These are phyloP conservation scores for Nebria brevicollis DNA, from an alignment of 2,888 invertebrate species.

Conservation along the genomic window DNA sequence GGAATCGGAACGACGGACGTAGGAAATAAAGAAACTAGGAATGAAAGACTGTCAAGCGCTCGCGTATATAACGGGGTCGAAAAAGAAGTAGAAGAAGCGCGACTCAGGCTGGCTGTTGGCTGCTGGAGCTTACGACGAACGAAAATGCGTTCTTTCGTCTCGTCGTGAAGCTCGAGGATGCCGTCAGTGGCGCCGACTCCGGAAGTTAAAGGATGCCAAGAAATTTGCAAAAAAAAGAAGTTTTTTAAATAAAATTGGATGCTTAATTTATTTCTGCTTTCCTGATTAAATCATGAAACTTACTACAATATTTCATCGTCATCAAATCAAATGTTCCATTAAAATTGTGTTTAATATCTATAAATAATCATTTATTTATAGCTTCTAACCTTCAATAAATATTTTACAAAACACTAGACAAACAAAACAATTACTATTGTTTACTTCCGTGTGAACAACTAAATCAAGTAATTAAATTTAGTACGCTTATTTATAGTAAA, in stretches of 20 bases:
- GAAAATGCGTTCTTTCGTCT: conserved; percentile 5
- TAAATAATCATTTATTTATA: background rate
- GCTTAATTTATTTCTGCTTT: background rate
- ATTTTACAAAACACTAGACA: background rate
- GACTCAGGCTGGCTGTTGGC: conserved; percentile 16
- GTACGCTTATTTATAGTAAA: too few relatives aligned
- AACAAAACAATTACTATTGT: background rate
- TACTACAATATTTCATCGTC: background rate
- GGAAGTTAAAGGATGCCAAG: background rate
- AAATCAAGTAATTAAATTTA: too few relatives aligned
- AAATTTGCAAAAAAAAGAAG: background rate
- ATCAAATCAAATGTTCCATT: background rate
- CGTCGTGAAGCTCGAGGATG: conserved; percentile 6
- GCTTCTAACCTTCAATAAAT: background rate
- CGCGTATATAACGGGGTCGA: conserved; percentile 34
- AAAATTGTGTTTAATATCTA: too few relatives aligned
- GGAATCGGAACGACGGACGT: conserved; percentile 50
- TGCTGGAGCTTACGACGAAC: conserved; percentile 35
- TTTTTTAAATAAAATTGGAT: background rate
- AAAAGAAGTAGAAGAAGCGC: conserved; percentile 24
- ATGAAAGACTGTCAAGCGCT: conserved; percentile 50
- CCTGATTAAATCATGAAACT: background rate
- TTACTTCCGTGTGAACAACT: too few relatives aligned
- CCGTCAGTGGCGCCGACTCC: conserved; percentile 3
- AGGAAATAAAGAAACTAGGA: conserved; percentile 54